phyloP scores from a whole-genome alignment of 2,113 vertebrate genomes.

The Entomyzon cyanotis region DNA sequence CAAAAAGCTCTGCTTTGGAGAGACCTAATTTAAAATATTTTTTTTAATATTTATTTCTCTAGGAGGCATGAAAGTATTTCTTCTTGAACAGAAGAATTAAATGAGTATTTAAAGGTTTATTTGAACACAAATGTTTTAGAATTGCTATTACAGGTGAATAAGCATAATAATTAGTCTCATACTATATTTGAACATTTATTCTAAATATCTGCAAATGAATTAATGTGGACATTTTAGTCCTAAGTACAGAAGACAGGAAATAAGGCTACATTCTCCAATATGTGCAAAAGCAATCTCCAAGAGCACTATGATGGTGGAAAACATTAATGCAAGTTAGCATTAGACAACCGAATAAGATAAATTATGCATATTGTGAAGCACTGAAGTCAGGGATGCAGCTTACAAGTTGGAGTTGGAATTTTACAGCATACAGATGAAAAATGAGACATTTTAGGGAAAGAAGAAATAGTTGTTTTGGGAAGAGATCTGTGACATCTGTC shows the following conservation, averaged over 20 bases:
- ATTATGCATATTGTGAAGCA: rapidly evolving
- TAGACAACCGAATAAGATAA: background rate
- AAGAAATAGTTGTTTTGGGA: background rate
- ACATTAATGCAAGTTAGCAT: background rate
- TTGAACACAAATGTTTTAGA: background rate
- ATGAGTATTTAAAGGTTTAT: background rate
- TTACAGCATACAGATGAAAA: background rate
- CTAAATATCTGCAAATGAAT: background rate
- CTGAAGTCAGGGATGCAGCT: background rate
- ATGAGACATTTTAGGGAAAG: background rate
- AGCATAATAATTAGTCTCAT: background rate
- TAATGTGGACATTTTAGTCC: background rate
- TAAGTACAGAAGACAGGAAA: background rate
- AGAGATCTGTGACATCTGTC: background rate
- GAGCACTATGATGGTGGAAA: rapidly evolving
- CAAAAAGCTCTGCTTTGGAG: background rate
- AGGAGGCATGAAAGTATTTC: background rate
- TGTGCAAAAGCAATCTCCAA: background rate
- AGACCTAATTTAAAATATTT: background rate
- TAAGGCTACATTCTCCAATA: background rate
- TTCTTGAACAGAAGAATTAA: background rate
- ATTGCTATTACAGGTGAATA: background rate
- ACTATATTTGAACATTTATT: background rate
- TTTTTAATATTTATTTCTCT: background rate
- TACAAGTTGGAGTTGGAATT: background rate